Evolutionary conservation across 2,113 vertebrate genomes (phyloP).

Genomic region (human): DNA sequence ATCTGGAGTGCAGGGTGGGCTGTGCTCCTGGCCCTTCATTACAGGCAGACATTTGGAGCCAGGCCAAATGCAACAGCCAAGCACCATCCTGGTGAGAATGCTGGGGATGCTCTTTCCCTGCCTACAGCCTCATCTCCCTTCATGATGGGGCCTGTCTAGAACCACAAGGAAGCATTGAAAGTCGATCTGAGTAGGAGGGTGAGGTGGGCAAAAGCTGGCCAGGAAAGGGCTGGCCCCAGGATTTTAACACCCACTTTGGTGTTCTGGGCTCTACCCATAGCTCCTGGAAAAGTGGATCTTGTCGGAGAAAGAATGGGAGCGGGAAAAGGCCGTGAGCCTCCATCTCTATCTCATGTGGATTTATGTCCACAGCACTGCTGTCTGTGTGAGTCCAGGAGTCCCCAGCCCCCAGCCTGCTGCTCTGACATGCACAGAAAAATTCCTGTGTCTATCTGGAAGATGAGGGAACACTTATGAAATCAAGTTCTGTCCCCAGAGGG

Average conservation of each 20-base stretch:
- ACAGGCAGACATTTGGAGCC: neutral
- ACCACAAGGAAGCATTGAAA: neutral
- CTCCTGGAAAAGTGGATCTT: constrained; percentile 74
- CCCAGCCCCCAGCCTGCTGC: accelerated
- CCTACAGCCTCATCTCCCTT: neutral
- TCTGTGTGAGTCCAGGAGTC: constrained; percentile 30
- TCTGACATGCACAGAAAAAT: accelerated
- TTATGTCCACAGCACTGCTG: constrained; percentile 20
- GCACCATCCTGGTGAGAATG: neutral
- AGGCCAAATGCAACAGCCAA: neutral
- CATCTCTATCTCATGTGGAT: constrained; percentile 43
- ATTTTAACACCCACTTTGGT: neutral
- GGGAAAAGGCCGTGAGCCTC: constrained; percentile 65
- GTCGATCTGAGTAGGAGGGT: neutral
- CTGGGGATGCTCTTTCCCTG: neutral
- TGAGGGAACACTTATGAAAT: neutral
- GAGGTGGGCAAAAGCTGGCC: neutral
- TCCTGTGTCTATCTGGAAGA: neutral
- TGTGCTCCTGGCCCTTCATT: no score
- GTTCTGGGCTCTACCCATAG: neutral
- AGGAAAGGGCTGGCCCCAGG: neutral
- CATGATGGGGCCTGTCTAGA: neutral
- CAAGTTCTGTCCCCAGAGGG: neutral
- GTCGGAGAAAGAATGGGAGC: constrained; percentile 69
- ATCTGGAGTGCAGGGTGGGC: no score